A percentile compares a stretch with the other conserved stretches of the same genome.
These are phyloP conservation scores for Potorous gilbertii DNA, from an alignment of 2,797 vertebrate species.

Conservation along the genomic window DNA sequence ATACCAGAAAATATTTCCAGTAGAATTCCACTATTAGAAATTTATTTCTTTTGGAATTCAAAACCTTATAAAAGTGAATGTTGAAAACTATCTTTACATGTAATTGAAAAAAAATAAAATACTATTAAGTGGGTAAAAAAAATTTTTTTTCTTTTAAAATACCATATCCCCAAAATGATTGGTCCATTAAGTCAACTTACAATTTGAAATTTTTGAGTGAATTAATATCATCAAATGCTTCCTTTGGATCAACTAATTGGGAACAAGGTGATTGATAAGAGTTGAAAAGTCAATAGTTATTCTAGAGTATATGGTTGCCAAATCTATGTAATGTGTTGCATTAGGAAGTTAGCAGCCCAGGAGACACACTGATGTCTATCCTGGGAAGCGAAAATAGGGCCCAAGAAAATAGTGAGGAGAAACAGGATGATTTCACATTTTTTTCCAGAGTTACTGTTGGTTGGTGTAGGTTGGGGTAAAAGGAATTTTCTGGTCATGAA, in stretches of 20 bases:
- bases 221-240: too few relatives aligned
- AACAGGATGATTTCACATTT: neutral
- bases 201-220: neutral
- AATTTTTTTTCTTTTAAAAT: too few relatives aligned
- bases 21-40: too few relatives aligned
- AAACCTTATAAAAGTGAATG: too few relatives aligned
- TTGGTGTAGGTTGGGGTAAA: neutral
- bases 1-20: neutral
- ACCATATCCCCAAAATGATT: neutral
- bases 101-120: too few relatives aligned
- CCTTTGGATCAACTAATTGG: neutral
- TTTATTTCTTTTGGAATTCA: too few relatives aligned
- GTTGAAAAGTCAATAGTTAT: neutral
- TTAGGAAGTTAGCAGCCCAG: neutral
- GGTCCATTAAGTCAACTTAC: neutral
- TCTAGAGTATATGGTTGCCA: neutral
- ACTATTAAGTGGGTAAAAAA: too few relatives aligned
- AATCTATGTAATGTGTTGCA: neutral
- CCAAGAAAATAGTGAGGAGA: neutral
- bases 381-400: neutral
- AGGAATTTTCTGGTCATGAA: conserved; percentile 26
- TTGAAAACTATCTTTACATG: too few relatives aligned
- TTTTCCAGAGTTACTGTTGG: neutral
- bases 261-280: neutral
- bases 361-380: neutral